Conservation (phyloP, 2,797 vertebrate species). For the Orientallactaga sibirica region DNA sequence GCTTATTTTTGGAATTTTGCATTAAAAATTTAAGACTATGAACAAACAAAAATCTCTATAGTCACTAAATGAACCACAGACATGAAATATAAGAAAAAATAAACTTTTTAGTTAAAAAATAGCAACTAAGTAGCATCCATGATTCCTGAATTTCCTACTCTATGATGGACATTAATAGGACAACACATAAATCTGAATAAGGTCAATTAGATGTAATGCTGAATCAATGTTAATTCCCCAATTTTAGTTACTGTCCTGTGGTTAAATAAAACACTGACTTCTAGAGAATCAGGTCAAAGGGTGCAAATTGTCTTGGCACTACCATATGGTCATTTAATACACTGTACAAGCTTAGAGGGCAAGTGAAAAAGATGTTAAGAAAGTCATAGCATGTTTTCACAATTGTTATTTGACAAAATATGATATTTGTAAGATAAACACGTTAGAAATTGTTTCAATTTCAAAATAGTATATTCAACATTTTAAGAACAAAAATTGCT, state of each 20-base stretch:
- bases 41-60: background rate
- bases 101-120: background rate
- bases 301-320: background rate
- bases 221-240: background rate
- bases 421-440: background rate
- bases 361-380: constrained; percentile 18
- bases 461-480: constrained; percentile 1
- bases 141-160: background rate
- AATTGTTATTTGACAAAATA: background rate
- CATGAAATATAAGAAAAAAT: constrained; percentile 5
- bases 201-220: background rate
- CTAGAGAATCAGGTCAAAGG: background rate
- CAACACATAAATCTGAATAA: background rate
- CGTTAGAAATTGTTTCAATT: background rate
- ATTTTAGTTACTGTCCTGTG: background rate
- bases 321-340: background rate
- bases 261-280: background rate
- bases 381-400: background rate
- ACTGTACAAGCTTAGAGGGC: background rate
- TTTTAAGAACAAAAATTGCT: background rate
- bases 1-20: background rate
- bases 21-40: background rate
- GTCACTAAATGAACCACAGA: background rate
- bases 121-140: background rate
- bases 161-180: background rate